Percentiles rank a stretch among this genome's conserved stretches.
Conservation (phyloP, 2,888 invertebrate species). For the Ochropacha duplaris region DNA sequence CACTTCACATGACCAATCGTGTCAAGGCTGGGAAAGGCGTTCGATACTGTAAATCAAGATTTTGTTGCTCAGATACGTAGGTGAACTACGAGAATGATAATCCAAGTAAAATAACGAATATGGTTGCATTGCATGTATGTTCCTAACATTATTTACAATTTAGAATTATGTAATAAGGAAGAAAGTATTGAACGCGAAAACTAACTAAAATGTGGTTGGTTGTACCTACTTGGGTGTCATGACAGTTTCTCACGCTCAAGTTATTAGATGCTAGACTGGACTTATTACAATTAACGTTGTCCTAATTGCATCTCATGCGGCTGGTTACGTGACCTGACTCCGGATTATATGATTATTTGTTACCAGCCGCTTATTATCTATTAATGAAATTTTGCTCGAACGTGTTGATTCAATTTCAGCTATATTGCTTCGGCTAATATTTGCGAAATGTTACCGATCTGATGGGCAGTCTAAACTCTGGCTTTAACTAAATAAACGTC, state of each 20-base stretch:
- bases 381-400: not conserved
- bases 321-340: constrained; percentile 13
- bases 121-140: no score
- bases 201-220: no score
- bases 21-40: constrained; percentile 50
- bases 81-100: not conserved
- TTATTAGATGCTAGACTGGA: constrained; percentile 30
- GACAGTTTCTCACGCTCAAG: constrained; percentile 38
- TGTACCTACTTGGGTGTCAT: constrained; percentile 10
- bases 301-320: constrained; percentile 38
- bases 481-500: no score
- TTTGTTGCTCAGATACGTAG: constrained; percentile 16
- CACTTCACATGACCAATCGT: constrained; percentile 20
- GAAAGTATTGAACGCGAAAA: no score
- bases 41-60: constrained; percentile 30
- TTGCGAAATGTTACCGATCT: not conserved
- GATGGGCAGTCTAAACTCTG: not conserved
- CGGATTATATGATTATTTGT: not conserved
- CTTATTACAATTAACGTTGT: constrained; percentile 47
- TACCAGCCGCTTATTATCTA: not conserved
- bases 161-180: no score
- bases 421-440: not conserved
- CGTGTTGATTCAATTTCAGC: not conserved
- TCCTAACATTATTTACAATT: no score
- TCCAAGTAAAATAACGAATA: no score